Evolutionary conservation across 2,797 vertebrate genomes (phyloP).

Genomic region (Neostethus bicornis): DNA sequence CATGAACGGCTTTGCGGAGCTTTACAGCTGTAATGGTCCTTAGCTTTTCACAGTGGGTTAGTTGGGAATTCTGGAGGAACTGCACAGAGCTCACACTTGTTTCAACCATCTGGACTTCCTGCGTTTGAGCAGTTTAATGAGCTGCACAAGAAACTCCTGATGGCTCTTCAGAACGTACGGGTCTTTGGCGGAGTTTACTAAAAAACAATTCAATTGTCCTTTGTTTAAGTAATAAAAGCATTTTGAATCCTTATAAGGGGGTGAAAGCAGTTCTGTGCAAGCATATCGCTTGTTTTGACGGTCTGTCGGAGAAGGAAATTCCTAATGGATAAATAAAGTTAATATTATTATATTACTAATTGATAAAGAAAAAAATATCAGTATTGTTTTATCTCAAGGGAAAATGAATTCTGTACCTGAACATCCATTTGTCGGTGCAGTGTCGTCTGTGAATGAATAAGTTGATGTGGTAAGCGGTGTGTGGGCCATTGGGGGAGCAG

Average conservation of each 20-base stretch:
- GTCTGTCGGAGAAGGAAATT: too few relatives aligned
- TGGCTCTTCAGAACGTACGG: constrained; percentile 98
- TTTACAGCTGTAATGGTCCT: constrained; percentile 98
- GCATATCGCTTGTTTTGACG: too few relatives aligned
- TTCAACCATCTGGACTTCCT: constrained; percentile 98
- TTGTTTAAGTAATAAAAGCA: constrained; percentile 14
- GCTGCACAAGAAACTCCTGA: constrained; percentile 95
- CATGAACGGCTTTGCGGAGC: constrained; percentile 99
- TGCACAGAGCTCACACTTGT: constrained; percentile 98
- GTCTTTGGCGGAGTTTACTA: constrained; percentile 97
- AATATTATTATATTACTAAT: too few relatives aligned
- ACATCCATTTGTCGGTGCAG: too few relatives aligned
- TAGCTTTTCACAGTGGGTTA: constrained; percentile 99
- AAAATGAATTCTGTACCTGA: too few relatives aligned
- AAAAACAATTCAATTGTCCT: not conserved
- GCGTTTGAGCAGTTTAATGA: constrained; percentile 97
- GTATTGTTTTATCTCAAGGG: too few relatives aligned
- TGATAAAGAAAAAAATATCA: too few relatives aligned
- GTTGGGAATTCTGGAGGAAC: constrained; percentile 97
- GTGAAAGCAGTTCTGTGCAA: constrained; percentile 65
- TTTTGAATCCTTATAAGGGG: too few relatives aligned
- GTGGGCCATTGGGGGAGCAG: too few relatives aligned
- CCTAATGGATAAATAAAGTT: too few relatives aligned
- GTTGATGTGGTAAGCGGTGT: too few relatives aligned
- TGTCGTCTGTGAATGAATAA: too few relatives aligned